phyloP scores from a whole-genome alignment of 2,797 vertebrate species.

The Trematomus bernacchii region DNA sequence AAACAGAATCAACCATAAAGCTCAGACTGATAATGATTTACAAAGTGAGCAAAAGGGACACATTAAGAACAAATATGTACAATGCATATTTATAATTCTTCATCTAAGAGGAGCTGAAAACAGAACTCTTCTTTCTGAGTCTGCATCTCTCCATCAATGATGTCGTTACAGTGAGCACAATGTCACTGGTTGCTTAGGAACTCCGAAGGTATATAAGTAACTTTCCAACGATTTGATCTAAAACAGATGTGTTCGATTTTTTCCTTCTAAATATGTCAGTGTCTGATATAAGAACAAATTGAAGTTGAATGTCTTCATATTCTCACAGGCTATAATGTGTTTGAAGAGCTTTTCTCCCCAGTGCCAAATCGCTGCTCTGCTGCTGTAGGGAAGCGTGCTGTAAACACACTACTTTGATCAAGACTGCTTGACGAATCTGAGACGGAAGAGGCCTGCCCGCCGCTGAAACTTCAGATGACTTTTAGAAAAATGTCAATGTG shows the following conservation, averaged over 20 bases:
- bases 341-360: constrained; percentile 21
- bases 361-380: constrained; percentile 26
- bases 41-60: constrained; percentile 3
- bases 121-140: constrained; percentile 10
- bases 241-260: constrained; percentile 4
- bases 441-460: neutral
- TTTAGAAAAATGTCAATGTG: constrained; percentile 17
- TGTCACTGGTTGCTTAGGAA: constrained; percentile 33
- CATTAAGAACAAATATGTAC: neutral
- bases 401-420: constrained; percentile 48
- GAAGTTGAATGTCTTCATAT: constrained; percentile 17
- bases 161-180: neutral
- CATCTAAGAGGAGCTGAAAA: neutral
- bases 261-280: neutral
- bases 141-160: constrained; percentile 21
- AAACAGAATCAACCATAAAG: constrained; percentile 3
- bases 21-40: constrained; percentile 8
- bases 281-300: constrained; percentile 25
- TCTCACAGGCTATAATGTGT: constrained; percentile 19
- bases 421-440: constrained; percentile 36
- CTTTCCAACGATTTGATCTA: constrained; percentile 1
- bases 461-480: constrained; percentile 8
- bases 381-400: constrained; percentile 21
- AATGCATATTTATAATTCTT: neutral
- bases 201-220: constrained; percentile 20